Evolutionary conservation across 2,113 vertebrate genomes (phyloP), one percentile per base, ranked within the genome.

Genomic region (Gymnorhina tibicen): DNA sequence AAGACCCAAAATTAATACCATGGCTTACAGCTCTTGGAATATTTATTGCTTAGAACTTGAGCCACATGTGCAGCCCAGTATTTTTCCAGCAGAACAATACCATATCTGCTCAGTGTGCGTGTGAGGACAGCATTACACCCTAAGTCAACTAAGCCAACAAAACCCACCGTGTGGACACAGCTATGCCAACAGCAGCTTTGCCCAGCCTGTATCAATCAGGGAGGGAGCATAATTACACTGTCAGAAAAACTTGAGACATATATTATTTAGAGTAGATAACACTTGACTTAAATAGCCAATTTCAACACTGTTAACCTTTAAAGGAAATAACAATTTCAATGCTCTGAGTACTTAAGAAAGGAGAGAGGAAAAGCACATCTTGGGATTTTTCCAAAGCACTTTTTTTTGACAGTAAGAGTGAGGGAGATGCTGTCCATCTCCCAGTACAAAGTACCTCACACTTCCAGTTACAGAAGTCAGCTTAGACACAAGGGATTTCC

Each of bases 221-320:
- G 78, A 84, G 62, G 82, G 8, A 33, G 44, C 0, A 0, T 39
- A 83, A 96, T 62, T 42, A 59, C 41, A 42, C 35, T 33, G 81
- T 70, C 83, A 94, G 75, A 66, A 88, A 93, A 91, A 46, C 67
- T 7, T 58, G 41, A 83, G 76, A 83, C 42, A 93, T 58, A 19
- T 9, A 37, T 58, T 93, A 93, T 90, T 95, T 73, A 66, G 6
- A 88, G 35, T 58, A 91, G 95, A 55, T 95, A 93, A 95, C 59
- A 33, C 72, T 76, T 80, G 35, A 70, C 52, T 78, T 77, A 80
- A 73, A 60, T 44, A 85, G 85, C 75, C 79, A 91, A 75, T 60
- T 85, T 91, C 85, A 94, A 92, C 64, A 91, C 52, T 64, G 50
- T 33, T 97, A 91, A 88, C 85, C 75, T 96, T 93, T 92, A 80